A percentile compares a stretch with the other conserved stretches of the same genome.
phyloP scores from a whole-genome alignment of 2,888 invertebrate genomes.

The Agrypnus murinus region DNA sequence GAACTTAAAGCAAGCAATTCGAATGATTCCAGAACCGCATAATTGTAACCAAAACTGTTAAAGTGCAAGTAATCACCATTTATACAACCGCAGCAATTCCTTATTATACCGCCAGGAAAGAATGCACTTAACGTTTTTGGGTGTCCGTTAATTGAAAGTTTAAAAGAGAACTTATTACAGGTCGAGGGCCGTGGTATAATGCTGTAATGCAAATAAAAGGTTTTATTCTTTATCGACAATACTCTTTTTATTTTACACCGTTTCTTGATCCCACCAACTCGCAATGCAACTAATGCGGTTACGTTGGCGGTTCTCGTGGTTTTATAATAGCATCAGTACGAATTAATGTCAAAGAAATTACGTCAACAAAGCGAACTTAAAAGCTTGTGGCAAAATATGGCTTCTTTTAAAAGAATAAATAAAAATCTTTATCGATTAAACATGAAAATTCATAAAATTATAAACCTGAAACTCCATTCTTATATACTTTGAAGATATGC shows the following conservation, averaged over 20 bases:
- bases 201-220: slow-evolving; percentile 14
- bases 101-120: background rate
- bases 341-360: slow-evolving; percentile 22
- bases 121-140: slow-evolving; percentile 3
- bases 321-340: slow-evolving; percentile 7
- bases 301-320: slow-evolving; percentile 17
- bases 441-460: too few species aligned
- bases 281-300: slow-evolving; percentile 6
- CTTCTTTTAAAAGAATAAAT: background rate
- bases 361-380: background rate
- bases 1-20: too few species aligned
- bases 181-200: slow-evolving; percentile 11
- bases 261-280: slow-evolving; percentile 22
- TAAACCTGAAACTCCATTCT: too few species aligned
- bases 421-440: too few species aligned
- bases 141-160: slow-evolving; percentile 19
- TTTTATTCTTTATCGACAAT: slow-evolving; percentile 15
- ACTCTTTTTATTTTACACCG: slow-evolving; percentile 20
- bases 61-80: too few species aligned
- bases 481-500: too few species aligned
- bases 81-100: too few species aligned
- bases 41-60: too few species aligned
- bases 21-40: too few species aligned
- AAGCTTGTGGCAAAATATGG: slow-evolving; percentile 4
- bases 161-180: slow-evolving; percentile 22